A percentile compares a stretch with the other conserved stretches of the same genome.
Evolutionary conservation across 37 sponge, comb jelly and placozoan species (phyloP).

Genomic region (Corticium candelabrum): DNA sequence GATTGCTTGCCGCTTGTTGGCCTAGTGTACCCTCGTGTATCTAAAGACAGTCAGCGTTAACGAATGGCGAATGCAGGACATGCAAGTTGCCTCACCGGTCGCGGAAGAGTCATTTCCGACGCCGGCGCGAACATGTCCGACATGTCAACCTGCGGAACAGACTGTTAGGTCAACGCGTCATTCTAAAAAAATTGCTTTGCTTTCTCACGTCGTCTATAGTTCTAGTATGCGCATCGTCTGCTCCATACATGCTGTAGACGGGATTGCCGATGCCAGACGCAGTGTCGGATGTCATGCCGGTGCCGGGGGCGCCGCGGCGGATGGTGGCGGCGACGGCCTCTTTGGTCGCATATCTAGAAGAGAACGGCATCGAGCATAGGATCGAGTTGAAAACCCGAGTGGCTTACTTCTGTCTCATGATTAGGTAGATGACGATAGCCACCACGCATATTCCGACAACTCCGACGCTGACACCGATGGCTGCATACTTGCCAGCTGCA

Average conservation of each 20-base stretch:
- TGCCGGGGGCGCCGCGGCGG: background rate
- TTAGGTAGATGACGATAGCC: background rate
- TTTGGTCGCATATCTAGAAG: background rate
- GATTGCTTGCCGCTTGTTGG: background rate
- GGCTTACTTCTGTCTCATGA: background rate
- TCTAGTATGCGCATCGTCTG: background rate
- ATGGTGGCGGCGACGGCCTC: background rate
- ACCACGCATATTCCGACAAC: background rate
- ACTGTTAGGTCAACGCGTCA: no score
- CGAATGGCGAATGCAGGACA: no score
- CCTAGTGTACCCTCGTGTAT: background rate
- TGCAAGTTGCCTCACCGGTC: no score
- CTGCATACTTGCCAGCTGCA: background rate
- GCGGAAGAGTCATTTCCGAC: background rate
- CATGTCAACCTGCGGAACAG: background rate
- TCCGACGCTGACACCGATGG: background rate
- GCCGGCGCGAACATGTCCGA: background rate
- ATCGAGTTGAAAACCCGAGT: no score
- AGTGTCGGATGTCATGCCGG: background rate
- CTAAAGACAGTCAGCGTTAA: no score
- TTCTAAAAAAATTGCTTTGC: no score
- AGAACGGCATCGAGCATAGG: no score
- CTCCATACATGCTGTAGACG: slow-evolving; percentile 14
- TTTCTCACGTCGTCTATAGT: background rate
- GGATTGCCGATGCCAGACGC: background rate